A percentile compares a stretch with the other conserved stretches of the same genome.
These are phyloP conservation scores for Conopomorpha cramerella DNA, from an alignment of 1,140 invertebrate genomes.

Conservation along the genomic window DNA sequence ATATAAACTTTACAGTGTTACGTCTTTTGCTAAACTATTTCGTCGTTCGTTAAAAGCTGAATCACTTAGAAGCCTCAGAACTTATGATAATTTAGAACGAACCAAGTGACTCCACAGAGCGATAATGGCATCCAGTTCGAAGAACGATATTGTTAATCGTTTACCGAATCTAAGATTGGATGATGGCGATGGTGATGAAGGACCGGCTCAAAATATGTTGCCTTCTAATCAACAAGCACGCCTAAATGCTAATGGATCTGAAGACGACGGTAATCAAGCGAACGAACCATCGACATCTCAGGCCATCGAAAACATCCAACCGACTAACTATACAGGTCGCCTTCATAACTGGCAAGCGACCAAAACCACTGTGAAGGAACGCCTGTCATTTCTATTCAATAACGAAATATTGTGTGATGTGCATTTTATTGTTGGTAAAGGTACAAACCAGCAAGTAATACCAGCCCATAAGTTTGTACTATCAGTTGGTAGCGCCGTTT, in stretches of 20 bases:
- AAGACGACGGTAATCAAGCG: constrained; percentile 29
- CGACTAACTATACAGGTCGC: constrained; percentile 36
- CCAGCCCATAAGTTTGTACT: constrained; percentile 86
- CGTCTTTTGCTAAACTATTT: no score
- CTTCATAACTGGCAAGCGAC: constrained; percentile 70
- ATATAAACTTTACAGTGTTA: no score
- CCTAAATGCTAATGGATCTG: constrained; percentile 18
- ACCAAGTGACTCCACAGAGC: no score
- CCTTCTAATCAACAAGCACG: constrained; percentile 42
- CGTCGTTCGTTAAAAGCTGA: no score
- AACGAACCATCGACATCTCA: constrained; percentile 36
- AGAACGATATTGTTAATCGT: constrained; percentile 44
- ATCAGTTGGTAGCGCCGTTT: constrained; percentile 81
- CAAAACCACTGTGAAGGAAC: constrained; percentile 76
- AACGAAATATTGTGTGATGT: constrained; percentile 83
- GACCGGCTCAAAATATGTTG: constrained; percentile 54
- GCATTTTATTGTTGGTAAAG: constrained; percentile 77
- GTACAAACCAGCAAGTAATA: constrained; percentile 71
- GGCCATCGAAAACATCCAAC: constrained; percentile 39
- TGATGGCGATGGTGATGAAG: constrained; percentile 26
- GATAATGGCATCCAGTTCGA: constrained; percentile 48
- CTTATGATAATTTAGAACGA: no score
- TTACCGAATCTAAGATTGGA: constrained; percentile 32
- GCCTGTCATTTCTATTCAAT: constrained; percentile 79
- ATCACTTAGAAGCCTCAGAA: no score